Evolutionary conservation across 1,140 invertebrate genomes (phyloP).

Genomic region (Drosophila teissieri): DNA sequence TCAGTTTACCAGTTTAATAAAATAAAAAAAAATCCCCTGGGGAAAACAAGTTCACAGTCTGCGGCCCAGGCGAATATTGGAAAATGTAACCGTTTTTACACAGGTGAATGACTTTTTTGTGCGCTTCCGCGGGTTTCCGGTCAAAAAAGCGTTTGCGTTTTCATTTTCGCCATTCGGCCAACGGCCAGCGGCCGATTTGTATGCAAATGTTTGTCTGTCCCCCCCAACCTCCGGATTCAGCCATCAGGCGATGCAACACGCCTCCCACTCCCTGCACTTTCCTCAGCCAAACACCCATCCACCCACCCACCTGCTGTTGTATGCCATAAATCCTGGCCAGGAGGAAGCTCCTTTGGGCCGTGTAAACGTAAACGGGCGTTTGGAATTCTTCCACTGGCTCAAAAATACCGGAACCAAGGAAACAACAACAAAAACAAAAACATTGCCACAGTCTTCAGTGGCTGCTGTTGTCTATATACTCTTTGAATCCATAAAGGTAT

Average conservation of each 20-base stretch:
- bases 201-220: slow-evolving; percentile 59
- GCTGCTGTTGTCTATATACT: slow-evolving; percentile 29
- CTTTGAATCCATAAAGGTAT: slow-evolving; percentile 1
- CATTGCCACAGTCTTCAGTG: slow-evolving; percentile 34
- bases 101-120: slow-evolving; percentile 84
- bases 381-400: slow-evolving; percentile 50
- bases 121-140: slow-evolving; percentile 79
- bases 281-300: neutral
- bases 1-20: slow-evolving; percentile 19
- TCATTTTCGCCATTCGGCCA: slow-evolving; percentile 70
- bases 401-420: slow-evolving; percentile 69
- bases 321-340: slow-evolving; percentile 72
- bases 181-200: slow-evolving; percentile 47
- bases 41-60: slow-evolving; percentile 37
- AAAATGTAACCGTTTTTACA: slow-evolving; percentile 64
- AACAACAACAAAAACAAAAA: slow-evolving; percentile 66
- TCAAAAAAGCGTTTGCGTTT: slow-evolving; percentile 79
- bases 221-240: slow-evolving; percentile 8
- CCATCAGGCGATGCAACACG: slow-evolving; percentile 13
- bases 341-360: slow-evolving; percentile 48
- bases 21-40: slow-evolving; percentile 21
- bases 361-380: slow-evolving; percentile 32
- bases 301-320: slow-evolving; percentile 34
- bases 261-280: slow-evolving; percentile 10
- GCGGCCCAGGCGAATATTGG: slow-evolving; percentile 49